Evolutionary conservation across 1,140 invertebrate genomes (phyloP).

Genomic region (Pogonognathellus flavescens): DNA sequence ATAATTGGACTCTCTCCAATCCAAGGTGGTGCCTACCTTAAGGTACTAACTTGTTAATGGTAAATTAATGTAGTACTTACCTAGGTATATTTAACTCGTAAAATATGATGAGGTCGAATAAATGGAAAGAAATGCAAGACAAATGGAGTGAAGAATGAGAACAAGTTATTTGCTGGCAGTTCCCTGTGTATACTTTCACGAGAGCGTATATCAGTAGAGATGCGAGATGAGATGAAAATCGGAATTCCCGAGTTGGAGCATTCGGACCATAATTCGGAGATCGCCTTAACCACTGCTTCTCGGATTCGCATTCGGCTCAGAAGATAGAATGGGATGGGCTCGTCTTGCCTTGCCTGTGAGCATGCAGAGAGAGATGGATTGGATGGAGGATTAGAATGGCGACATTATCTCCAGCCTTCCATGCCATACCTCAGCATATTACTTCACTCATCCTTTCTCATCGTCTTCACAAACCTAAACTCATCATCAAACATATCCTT

Average conservation of each 20-base stretch:
- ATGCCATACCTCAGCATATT: neutral
- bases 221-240: slow-evolving; percentile 20
- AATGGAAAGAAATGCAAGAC: too few species aligned
- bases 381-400: neutral
- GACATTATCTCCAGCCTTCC: slow-evolving; percentile 1
- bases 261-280: slow-evolving; percentile 41
- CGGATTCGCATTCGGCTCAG: slow-evolving; percentile 37
- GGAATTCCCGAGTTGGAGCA: slow-evolving; percentile 37
- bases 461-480: neutral
- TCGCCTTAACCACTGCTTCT: neutral
- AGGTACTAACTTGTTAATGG: too few species aligned
- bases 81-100: too few species aligned
- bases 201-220: neutral
- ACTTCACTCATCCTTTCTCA: neutral
- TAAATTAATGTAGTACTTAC: too few species aligned
- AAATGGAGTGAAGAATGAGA: too few species aligned
- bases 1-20: too few species aligned
- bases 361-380: neutral
- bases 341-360: neutral
- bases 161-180: too few species aligned
- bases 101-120: too few species aligned
- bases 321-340: slow-evolving; percentile 26
- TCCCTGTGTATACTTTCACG: neutral
- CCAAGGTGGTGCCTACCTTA: too few species aligned
- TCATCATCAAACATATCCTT: neutral